phyloP scores from a whole-genome alignment of 2,113 vertebrate genomes.

The Carlito syrichta region DNA sequence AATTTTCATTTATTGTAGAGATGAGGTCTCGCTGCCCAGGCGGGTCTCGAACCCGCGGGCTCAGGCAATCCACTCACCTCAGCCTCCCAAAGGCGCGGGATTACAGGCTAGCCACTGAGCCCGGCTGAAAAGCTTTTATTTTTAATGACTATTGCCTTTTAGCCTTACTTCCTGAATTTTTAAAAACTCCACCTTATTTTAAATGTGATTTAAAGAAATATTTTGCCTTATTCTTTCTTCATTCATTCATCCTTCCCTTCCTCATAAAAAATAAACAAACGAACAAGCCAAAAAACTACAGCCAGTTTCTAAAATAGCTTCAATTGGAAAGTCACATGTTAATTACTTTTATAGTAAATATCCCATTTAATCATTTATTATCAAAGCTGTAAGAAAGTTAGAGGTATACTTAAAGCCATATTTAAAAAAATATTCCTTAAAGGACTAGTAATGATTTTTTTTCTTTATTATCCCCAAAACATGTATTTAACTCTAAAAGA shows the following conservation, averaged over 20 bases:
- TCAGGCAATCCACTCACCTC: too few species aligned
- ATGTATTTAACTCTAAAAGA: not conserved
- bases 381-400: not conserved
- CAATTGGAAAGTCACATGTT: not conserved
- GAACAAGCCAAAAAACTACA: not conserved
- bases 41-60: too few species aligned
- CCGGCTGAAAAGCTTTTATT: too few species aligned
- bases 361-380: not conserved
- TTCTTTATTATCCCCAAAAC: not conserved
- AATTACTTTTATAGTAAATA: not conserved
- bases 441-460: not conserved
- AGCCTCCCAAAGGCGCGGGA: too few species aligned
- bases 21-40: too few species aligned
- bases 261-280: not conserved
- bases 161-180: not conserved
- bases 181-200: not conserved
- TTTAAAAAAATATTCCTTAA: not conserved
- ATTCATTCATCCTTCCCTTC: not conserved
- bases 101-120: too few species aligned
- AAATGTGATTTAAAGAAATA: constrained; percentile 5
- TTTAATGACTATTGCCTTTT: not conserved
- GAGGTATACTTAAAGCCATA: not conserved
- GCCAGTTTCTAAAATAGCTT: not conserved
- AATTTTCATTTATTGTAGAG: too few species aligned
- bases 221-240: not conserved